Percentiles rank a stretch among this genome's conserved stretches.
Conservation (phyloP, 64 coral and sea anemone species). For the Dendrophyllia cribrosa region DNA sequence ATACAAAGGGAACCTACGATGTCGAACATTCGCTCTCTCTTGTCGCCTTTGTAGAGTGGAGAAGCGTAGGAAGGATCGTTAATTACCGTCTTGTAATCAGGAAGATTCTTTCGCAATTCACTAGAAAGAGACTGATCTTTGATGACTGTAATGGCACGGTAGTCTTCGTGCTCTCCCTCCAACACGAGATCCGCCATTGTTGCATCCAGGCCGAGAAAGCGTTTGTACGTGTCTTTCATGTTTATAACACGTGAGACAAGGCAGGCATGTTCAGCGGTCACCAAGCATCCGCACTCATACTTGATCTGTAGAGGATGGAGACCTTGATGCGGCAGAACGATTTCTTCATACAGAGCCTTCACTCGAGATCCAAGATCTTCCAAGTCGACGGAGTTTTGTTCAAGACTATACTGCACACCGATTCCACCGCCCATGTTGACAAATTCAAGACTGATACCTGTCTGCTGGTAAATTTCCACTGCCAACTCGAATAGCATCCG, state of each 20-base stretch:
- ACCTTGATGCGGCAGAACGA: not conserved
- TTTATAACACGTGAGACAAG: not conserved
- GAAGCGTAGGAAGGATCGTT: not conserved
- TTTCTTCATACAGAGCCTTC: not conserved
- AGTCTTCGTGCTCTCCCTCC: not conserved
- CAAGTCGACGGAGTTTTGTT: constrained; percentile 3
- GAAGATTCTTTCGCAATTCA: not conserved
- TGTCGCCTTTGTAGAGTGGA: not conserved
- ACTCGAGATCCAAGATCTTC: not conserved
- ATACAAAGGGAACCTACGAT: not conserved
- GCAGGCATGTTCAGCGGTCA: constrained; percentile 3
- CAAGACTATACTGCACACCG: not conserved
- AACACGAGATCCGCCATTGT: not conserved
- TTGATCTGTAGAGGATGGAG: constrained; percentile 3
- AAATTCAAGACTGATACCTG: not conserved
- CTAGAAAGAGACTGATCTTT: not conserved
- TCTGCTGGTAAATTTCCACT: constrained; percentile 9
- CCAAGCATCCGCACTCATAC: not conserved
- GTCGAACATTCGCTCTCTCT: not conserved
- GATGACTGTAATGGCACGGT: not conserved
- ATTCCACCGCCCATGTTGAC: constrained; percentile 40
- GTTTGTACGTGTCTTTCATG: constrained; percentile 18
- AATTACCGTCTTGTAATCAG: constrained; percentile 5
- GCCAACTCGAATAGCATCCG: constrained; percentile 19
- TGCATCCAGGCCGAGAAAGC: not conserved